A percentile compares a stretch with the other conserved stretches of the same genome.
Conservation (phyloP, 1,140 invertebrate genomes). For the Meloidogyne chitwoodi region DNA sequence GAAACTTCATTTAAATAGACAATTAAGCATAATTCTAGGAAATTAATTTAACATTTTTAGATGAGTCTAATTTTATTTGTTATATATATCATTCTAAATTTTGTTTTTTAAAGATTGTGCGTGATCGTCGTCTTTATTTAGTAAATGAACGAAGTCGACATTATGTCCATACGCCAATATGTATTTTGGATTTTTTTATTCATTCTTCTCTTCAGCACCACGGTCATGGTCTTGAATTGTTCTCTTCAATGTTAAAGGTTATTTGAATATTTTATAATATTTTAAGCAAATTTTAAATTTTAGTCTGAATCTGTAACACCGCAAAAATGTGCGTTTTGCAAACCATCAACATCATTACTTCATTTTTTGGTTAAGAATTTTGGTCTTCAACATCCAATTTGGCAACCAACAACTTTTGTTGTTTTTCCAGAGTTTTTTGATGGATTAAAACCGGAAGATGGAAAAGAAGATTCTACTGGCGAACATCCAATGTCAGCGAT, state of each 20-base stretch:
- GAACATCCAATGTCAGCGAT: slow-evolving; percentile 1
- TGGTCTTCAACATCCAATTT: slow-evolving; percentile 24
- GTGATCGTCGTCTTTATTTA: slow-evolving; percentile 27
- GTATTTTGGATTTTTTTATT: slow-evolving; percentile 80
- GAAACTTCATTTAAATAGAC: too few relatives aligned
- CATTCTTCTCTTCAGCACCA: slow-evolving; percentile 73
- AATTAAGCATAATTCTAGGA: too few relatives aligned
- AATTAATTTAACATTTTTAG: too few relatives aligned
- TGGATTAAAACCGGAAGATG: slow-evolving; percentile 20
- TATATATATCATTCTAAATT: neutral
- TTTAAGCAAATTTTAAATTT: slow-evolving; percentile 1
- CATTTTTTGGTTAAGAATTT: slow-evolving; percentile 29
- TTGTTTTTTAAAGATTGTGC: neutral
- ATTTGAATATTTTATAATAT: slow-evolving; percentile 15
- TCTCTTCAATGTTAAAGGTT: slow-evolving; percentile 73
- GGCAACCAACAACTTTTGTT: slow-evolving; percentile 35
- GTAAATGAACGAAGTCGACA: slow-evolving; percentile 65
- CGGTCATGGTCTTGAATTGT: slow-evolving; percentile 73
- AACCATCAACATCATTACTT: slow-evolving; percentile 23
- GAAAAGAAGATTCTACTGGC: neutral
- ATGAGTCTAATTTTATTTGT: too few relatives aligned
- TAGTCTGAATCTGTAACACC: slow-evolving; percentile 21
- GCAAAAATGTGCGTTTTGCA: slow-evolving; percentile 37
- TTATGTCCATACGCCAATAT: slow-evolving; percentile 72
- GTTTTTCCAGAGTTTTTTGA: slow-evolving; percentile 36